Evolutionary conservation across 2,888 invertebrate genomes (phyloP).

Genomic region (Apantesis nais): DNA sequence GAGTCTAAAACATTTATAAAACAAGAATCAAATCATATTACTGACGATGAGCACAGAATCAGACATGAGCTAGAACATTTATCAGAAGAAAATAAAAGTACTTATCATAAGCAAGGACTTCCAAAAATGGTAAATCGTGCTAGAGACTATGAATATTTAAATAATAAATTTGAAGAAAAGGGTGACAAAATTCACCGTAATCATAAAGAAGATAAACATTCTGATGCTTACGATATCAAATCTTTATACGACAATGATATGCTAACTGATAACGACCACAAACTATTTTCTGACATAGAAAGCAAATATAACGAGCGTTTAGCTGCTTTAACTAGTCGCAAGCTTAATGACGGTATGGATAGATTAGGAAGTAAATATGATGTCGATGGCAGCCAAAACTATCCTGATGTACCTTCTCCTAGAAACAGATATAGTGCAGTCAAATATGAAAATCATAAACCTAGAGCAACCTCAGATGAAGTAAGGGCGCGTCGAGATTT

Average conservation of each 20-base stretch:
- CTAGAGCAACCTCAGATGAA: slow-evolving; percentile 25
- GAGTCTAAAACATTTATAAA: slow-evolving; percentile 21
- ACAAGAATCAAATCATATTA: slow-evolving; percentile 15
- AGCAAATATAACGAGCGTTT: slow-evolving; percentile 19
- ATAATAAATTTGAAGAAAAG: slow-evolving; percentile 27
- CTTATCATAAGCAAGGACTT: slow-evolving; percentile 6
- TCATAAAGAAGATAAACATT: slow-evolving; percentile 7
- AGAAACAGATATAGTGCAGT: slow-evolving; percentile 18
- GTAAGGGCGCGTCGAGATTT: slow-evolving; percentile 17
- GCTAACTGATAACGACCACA: slow-evolving; percentile 21
- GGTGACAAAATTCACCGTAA: slow-evolving; percentile 2
- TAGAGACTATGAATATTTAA: slow-evolving; percentile 18
- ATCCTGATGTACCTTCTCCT: slow-evolving; percentile 2
- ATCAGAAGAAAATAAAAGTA: slow-evolving; percentile 16
- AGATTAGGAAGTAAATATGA: slow-evolving; percentile 7
- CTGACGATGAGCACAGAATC: slow-evolving; percentile 4
- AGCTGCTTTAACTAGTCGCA: slow-evolving; percentile 8
- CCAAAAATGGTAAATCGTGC: slow-evolving; percentile 1
- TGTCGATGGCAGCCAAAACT: not conserved
- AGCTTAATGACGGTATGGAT: slow-evolving; percentile 13
- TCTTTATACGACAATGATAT: slow-evolving; percentile 18
- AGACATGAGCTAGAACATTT: slow-evolving; percentile 11
- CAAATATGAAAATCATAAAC: slow-evolving; percentile 19
- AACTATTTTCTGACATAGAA: slow-evolving; percentile 23
- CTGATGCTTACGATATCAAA: slow-evolving; percentile 6